phyloP scores from a whole-genome alignment of 2,797 vertebrate genomes.

The Mionectes olivaceus region DNA sequence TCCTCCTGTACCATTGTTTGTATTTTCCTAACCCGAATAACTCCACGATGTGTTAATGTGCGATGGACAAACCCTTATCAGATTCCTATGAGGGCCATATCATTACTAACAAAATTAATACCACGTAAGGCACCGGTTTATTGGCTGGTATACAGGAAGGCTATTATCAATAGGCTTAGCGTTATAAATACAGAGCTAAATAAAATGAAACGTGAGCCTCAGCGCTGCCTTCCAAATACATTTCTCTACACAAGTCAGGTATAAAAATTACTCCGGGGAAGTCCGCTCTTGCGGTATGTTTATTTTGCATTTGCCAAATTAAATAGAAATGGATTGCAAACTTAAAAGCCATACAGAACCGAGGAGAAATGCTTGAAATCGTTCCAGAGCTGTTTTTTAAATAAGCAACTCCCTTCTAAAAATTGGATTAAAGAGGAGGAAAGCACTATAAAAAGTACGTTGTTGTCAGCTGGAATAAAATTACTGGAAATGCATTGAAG shows the following conservation, averaged over 20 bases:
- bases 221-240: constrained; percentile 21
- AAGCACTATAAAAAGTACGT: neutral
- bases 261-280: constrained; percentile 49
- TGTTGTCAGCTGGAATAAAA: neutral
- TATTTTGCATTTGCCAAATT: constrained; percentile 66
- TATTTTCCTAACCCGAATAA: constrained; percentile 8
- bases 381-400: constrained; percentile 46
- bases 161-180: constrained; percentile 65
- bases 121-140: constrained; percentile 79
- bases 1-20: neutral
- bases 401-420: neutral
- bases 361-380: constrained; percentile 18
- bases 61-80: constrained; percentile 59
- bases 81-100: constrained; percentile 60
- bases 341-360: constrained; percentile 15
- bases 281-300: constrained; percentile 48
- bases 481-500: neutral
- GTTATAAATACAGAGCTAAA: constrained; percentile 67
- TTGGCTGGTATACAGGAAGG: constrained; percentile 55
- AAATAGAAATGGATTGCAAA: constrained; percentile 59
- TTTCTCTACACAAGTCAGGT: constrained; percentile 40
- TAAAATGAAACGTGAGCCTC: constrained; percentile 56
- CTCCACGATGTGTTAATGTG: constrained; percentile 53
- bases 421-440: neutral
- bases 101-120: constrained; percentile 69